phyloP scores from a whole-genome alignment of 2,888 invertebrate genomes.

The Epistrophella euchroma region DNA sequence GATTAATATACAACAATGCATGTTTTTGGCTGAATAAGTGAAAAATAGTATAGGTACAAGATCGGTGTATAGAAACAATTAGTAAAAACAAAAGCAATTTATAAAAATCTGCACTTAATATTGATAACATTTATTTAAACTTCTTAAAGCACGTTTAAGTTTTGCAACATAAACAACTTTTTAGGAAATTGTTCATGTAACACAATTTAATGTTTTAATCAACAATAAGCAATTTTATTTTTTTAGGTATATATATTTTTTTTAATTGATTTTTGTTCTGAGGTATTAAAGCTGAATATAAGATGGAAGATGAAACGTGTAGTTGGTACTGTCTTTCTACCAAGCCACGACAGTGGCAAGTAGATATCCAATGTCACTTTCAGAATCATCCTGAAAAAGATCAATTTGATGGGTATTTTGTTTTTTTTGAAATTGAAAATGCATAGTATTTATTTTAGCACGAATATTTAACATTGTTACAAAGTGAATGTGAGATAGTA shows the following conservation, averaged over 20 bases:
- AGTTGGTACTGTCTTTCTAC: slow-evolving; percentile 77
- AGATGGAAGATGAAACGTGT: slow-evolving; percentile 29
- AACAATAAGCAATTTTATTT: slow-evolving; percentile 3
- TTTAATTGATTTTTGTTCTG: slow-evolving; percentile 37
- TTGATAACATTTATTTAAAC: background rate
- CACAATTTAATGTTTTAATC: background rate
- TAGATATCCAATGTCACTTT: slow-evolving; percentile 87
- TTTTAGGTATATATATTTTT: slow-evolving; percentile 4
- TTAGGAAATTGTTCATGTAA: background rate
- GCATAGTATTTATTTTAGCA: slow-evolving; percentile 76
- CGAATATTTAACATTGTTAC: background rate
- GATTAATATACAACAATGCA: background rate
- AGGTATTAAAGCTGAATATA: slow-evolving; percentile 50
- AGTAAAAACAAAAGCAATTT: background rate
- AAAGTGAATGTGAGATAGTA: background rate
- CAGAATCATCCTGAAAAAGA: slow-evolving; percentile 88
- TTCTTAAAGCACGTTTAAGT: background rate
- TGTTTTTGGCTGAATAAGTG: background rate
- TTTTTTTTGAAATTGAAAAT: slow-evolving; percentile 44
- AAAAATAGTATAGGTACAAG: background rate
- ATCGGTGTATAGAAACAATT: background rate
- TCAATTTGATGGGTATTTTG: slow-evolving; percentile 45
- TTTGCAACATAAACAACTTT: background rate
- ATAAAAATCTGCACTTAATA: background rate
- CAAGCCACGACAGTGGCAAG: slow-evolving; percentile 88